Percentiles rank a stretch among this genome's conserved stretches.
Evolutionary conservation across 2,113 vertebrate genomes (phyloP).

Genomic region (Dissostichus mawsoni): DNA sequence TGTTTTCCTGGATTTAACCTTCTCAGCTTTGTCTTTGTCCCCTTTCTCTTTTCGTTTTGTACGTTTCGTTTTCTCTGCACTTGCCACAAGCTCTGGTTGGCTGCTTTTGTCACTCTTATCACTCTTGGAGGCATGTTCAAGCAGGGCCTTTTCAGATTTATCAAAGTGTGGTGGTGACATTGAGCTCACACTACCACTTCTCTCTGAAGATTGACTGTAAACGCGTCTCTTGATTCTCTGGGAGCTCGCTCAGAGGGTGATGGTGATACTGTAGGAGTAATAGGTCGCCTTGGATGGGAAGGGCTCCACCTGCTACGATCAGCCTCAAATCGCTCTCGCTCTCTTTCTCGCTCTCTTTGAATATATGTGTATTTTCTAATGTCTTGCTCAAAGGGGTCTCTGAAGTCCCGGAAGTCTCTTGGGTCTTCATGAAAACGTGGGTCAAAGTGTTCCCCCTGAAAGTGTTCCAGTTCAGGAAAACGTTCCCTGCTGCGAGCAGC

Average conservation of each 20-base stretch:
- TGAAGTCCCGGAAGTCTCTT: constrained; percentile 94
- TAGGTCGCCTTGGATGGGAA: constrained; percentile 89
- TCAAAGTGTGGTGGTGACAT: constrained; percentile 94
- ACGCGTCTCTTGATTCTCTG: constrained; percentile 92
- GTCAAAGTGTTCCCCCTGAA: constrained; percentile 96
- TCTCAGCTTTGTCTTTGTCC: constrained; percentile 91
- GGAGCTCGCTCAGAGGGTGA: constrained; percentile 91
- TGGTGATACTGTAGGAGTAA: constrained; percentile 90
- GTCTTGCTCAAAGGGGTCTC: constrained; percentile 97
- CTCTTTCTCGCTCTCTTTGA: constrained; percentile 93
- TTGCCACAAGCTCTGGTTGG: constrained; percentile 82
- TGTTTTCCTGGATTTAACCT: constrained; percentile 88
- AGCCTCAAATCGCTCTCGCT: constrained; percentile 93
- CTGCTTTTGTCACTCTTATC: constrained; percentile 91
- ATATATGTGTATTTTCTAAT: constrained; percentile 97
- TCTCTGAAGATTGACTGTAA: constrained; percentile 95
- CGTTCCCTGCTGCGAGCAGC: constrained; percentile 93
- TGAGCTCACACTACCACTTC: constrained; percentile 95
- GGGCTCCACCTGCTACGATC: constrained; percentile 96
- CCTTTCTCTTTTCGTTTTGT: constrained; percentile 91
- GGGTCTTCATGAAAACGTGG: constrained; percentile 96
- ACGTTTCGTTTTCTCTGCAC: constrained; percentile 91
- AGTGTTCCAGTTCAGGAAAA: constrained; percentile 95
- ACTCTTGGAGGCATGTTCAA: constrained; percentile 88
- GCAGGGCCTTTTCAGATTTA: constrained; percentile 89